phyloP scores from a whole-genome alignment of 2,113 vertebrate genomes.

The Alectura lathami region DNA sequence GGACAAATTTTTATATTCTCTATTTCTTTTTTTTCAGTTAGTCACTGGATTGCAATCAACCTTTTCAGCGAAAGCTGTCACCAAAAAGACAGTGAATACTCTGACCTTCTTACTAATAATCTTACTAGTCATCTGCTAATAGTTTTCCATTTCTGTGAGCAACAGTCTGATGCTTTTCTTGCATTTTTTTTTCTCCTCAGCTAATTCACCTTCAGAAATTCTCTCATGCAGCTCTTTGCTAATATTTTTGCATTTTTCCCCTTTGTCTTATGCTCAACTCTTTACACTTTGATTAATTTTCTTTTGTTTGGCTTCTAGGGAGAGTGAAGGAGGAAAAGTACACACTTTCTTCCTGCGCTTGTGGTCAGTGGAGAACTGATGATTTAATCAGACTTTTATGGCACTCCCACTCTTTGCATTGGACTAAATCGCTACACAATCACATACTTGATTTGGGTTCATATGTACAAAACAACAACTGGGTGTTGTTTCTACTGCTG shows the following conservation, averaged over 20 bases:
- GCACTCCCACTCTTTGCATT: not conserved
- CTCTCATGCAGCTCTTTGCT: not conserved
- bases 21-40: not conserved
- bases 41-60: not conserved
- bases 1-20: not conserved
- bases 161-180: not conserved
- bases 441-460: not conserved
- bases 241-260: not conserved
- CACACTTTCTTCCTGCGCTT: not conserved
- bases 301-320: not conserved
- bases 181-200: not conserved
- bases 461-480: not conserved
- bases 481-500: not conserved
- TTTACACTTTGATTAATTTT: not conserved
- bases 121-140: not conserved
- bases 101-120: not conserved
- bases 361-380: not conserved
- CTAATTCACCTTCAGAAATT: not conserved
- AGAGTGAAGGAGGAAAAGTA: not conserved
- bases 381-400: not conserved
- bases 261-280: not conserved
- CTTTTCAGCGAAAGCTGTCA: not conserved
- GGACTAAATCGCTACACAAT: not conserved
- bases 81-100: not conserved
- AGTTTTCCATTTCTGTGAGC: not conserved